A percentile compares a stretch with the other conserved stretches of the same genome.
phyloP scores from a whole-genome alignment of 2,888 invertebrate genomes.

The Agrotis exclamationis region DNA sequence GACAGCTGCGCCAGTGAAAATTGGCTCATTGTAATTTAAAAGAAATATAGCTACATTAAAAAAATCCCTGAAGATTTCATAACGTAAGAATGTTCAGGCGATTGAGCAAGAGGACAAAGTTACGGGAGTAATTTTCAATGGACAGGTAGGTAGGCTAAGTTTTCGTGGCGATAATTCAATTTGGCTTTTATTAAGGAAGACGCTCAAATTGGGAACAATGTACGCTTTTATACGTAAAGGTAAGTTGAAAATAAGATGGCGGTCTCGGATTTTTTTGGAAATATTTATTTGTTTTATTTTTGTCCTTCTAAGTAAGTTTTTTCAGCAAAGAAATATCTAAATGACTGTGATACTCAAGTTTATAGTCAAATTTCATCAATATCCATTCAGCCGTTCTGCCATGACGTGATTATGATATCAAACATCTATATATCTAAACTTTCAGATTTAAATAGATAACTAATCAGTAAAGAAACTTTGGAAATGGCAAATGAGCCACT shows the following conservation, averaged over 20 bases:
- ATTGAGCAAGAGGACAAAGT: conserved; percentile 47
- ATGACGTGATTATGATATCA: too few species aligned
- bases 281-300: neutral
- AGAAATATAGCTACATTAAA: conserved; percentile 10
- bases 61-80: conserved; percentile 32
- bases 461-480: neutral
- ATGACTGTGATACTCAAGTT: too few species aligned
- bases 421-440: too few species aligned
- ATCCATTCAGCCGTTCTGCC: too few species aligned
- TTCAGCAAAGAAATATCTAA: too few species aligned
- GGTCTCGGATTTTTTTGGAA: neutral
- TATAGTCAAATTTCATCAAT: too few species aligned
- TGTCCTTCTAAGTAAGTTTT: neutral
- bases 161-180: conserved; percentile 57
- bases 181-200: conserved; percentile 46
- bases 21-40: conserved; percentile 3
- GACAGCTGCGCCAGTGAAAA: neutral
- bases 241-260: neutral
- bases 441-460: too few species aligned
- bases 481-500: neutral
- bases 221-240: neutral
- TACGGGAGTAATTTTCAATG: conserved; percentile 50
- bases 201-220: conserved; percentile 21
- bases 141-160: conserved; percentile 51
- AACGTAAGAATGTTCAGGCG: conserved; percentile 31